phyloP scores from a whole-genome alignment of 2,113 vertebrate genomes.

The Sapajus apella region DNA sequence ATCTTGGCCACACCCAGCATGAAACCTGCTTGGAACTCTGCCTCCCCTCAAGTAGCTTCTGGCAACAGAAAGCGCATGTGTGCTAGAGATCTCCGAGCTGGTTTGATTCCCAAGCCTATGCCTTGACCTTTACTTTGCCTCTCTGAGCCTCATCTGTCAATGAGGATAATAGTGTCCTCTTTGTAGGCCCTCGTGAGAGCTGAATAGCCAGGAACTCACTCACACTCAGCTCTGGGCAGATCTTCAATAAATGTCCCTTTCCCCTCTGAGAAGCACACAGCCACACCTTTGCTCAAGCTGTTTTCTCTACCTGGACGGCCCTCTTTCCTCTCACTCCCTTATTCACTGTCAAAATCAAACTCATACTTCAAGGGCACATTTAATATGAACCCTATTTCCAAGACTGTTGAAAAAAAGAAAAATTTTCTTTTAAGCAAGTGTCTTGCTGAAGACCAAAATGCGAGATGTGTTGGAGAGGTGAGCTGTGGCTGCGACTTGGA shows the following conservation, averaged over 20 bases:
- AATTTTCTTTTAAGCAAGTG: not conserved
- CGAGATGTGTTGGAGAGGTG: not conserved
- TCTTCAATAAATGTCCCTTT: not conserved
- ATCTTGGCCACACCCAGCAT: not conserved
- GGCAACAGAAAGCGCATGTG: not conserved
- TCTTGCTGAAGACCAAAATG: no score
- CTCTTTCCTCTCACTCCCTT: not conserved
- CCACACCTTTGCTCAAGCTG: not conserved
- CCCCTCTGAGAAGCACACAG: not conserved
- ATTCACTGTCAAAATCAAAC: not conserved
- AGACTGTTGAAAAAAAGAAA: not conserved
- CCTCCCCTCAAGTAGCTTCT: not conserved
- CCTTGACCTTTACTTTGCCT: not conserved
- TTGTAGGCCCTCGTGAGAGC: not conserved
- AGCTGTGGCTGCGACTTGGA: not conserved
- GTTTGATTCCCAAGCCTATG: not conserved
- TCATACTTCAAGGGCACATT: not conserved
- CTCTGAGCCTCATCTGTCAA: not conserved
- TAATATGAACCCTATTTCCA: not conserved
- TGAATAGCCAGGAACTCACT: not conserved
- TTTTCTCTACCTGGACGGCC: not conserved
- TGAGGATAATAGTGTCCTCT: not conserved
- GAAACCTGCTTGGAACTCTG: not conserved
- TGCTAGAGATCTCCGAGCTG: not conserved
- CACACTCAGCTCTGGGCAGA: not conserved